These are phyloP conservation scores for Trilocha varians DNA, from an alignment of 2,888 invertebrate genomes.

Conservation along the genomic window DNA sequence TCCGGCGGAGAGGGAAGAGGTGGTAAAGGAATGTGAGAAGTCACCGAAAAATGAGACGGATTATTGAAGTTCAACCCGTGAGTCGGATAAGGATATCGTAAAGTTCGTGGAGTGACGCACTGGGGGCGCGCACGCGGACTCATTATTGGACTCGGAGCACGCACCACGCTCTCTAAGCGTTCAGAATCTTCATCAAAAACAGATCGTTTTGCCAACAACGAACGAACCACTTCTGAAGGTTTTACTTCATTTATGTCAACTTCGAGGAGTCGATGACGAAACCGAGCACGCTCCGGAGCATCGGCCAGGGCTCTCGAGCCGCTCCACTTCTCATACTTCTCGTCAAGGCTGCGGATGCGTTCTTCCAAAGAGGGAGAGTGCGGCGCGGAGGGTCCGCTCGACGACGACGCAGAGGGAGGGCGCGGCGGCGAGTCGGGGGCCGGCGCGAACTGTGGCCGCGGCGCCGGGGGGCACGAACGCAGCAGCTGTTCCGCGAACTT, in stretches of 20 bases:
- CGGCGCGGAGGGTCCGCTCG: conserved; percentile 81
- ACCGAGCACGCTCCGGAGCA: conserved; percentile 72
- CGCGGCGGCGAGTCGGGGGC: conserved; percentile 79
- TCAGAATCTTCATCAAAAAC: conserved; percentile 97
- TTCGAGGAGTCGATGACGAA: conserved; percentile 83
- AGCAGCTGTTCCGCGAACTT: conserved; percentile 86
- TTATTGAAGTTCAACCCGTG: conserved; percentile 76
- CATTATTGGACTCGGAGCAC: conserved; percentile 77
- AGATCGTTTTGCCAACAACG: conserved; percentile 91
- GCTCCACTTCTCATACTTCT: conserved; percentile 93
- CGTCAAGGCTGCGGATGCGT: conserved; percentile 91
- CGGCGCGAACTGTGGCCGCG: conserved; percentile 59
- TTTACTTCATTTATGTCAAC: conserved; percentile 86
- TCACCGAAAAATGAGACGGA: conserved; percentile 8
- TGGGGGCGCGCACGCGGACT: conserved; percentile 59
- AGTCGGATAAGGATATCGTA: conserved; percentile 84
- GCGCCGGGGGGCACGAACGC: conserved; percentile 63
- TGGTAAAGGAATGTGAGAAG: neutral
- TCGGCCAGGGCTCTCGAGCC: conserved; percentile 75
- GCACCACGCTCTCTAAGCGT: conserved; percentile 90
- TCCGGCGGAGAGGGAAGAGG: conserved; percentile 1
- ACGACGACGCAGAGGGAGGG: conserved; percentile 82
- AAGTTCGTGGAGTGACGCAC: conserved; percentile 56
- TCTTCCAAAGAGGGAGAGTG: conserved; percentile 88
- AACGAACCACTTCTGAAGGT: conserved; percentile 94